These are phyloP conservation scores for Conger conger DNA, from an alignment of 2,113 vertebrate species.

Conservation along the genomic window DNA sequence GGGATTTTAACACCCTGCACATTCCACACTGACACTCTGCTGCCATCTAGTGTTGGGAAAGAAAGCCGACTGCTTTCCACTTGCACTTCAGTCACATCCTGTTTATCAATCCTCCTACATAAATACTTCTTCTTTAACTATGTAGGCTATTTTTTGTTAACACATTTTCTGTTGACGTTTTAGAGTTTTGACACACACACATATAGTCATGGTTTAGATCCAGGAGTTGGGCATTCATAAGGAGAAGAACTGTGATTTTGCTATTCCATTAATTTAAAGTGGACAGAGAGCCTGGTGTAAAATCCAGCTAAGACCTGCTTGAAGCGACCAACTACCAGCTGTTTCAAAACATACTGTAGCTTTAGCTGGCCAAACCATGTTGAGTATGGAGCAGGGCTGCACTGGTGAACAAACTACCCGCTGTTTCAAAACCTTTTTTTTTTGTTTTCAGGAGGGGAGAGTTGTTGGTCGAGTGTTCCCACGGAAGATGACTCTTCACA, in stretches of 20 bases:
- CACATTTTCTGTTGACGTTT: neutral
- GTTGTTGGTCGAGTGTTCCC: neutral
- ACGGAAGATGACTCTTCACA: neutral
- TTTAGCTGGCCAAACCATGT: too few relatives aligned
- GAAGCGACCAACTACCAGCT: too few relatives aligned
- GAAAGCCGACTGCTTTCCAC: neutral
- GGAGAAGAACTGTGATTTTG: neutral
- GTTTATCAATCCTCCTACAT: neutral
- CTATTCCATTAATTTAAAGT: neutral
- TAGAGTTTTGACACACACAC: neutral
- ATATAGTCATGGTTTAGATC: neutral
- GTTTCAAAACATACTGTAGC: too few relatives aligned
- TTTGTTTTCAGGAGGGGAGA: too few relatives aligned
- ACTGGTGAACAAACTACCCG: too few relatives aligned
- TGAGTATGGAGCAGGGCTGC: too few relatives aligned
- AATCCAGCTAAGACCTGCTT: too few relatives aligned
- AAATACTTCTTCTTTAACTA: neutral
- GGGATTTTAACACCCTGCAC: neutral
- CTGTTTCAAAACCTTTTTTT: too few relatives aligned
- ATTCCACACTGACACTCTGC: constrained; percentile 48
- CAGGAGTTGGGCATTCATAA: neutral
- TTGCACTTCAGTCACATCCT: neutral
- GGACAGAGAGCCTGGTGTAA: neutral
- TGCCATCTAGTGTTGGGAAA: constrained; percentile 60
- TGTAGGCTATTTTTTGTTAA: neutral